Evolutionary conservation across 2,113 vertebrate genomes (phyloP).

Genomic region (Phylloscopus whistleri): DNA sequence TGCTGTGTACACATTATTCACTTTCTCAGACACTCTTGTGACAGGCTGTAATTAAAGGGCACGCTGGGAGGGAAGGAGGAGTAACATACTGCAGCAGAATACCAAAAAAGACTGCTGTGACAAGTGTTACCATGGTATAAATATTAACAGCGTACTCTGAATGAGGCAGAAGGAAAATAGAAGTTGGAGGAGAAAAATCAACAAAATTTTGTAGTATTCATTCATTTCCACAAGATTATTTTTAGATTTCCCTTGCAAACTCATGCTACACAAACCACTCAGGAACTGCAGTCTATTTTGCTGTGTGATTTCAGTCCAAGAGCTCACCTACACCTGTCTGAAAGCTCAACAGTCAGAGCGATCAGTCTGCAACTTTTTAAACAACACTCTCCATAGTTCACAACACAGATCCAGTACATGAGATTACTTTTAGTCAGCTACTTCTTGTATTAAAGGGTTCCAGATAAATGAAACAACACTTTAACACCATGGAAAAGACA

Average conservation of each 20-base stretch:
- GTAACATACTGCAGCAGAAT: neutral
- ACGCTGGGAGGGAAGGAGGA: neutral
- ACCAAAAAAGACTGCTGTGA: neutral
- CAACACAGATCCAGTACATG: neutral
- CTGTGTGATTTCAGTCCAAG: neutral
- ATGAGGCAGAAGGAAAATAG: neutral
- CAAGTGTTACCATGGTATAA: neutral
- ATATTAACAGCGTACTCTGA: neutral
- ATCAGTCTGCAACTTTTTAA: neutral
- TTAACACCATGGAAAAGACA: neutral
- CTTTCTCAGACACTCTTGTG: conserved; percentile 30
- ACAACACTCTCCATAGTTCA: neutral
- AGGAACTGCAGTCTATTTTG: neutral
- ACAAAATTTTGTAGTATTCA: neutral
- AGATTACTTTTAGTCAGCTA: neutral
- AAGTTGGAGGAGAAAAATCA: neutral
- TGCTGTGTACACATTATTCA: conserved; percentile 13
- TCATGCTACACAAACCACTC: neutral
- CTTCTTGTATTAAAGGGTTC: neutral
- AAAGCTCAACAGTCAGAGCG: neutral
- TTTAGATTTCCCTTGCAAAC: neutral
- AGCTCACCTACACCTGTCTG: neutral
- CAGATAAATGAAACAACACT: neutral
- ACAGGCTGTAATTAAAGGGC: conserved; percentile 47
- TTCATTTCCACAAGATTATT: neutral